Conservation (phyloP, 2,888 invertebrate genomes). For the Helicoverpa assulta region DNA sequence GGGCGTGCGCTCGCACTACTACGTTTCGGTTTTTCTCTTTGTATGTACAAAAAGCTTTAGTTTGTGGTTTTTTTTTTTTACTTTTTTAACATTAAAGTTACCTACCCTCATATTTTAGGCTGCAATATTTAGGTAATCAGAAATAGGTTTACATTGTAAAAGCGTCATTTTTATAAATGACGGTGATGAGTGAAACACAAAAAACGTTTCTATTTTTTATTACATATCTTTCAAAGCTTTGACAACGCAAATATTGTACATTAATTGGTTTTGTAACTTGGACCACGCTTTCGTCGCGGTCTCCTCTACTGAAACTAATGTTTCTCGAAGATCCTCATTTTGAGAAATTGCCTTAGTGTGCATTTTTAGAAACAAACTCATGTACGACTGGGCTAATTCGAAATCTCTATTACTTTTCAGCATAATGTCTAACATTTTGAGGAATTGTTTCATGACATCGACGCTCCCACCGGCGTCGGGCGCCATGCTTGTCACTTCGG, state of each 20-base stretch:
- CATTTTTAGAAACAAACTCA: conserved; percentile 96
- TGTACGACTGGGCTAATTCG: conserved; percentile 97
- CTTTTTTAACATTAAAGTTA: conserved; percentile 38
- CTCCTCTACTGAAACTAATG: conserved; percentile 90
- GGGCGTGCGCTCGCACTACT: conserved; percentile 62
- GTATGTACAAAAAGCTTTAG: conserved; percentile 59
- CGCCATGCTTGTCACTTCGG: conserved; percentile 95
- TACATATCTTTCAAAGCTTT: conserved; percentile 93
- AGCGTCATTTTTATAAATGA: not conserved
- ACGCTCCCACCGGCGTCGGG: conserved; percentile 93
- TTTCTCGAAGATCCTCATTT: conserved; percentile 87
- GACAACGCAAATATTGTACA: conserved; percentile 94
- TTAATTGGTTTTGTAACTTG: conserved; percentile 92
- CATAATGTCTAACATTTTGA: conserved; percentile 93
- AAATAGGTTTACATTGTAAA: conserved; percentile 17
- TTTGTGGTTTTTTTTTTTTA: conserved; percentile 55
- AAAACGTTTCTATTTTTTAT: conserved; percentile 57
- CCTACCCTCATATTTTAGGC: conserved; percentile 42
- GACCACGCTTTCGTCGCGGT: conserved; percentile 92
- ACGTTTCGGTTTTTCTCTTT: conserved; percentile 66
- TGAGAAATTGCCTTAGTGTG: conserved; percentile 92
- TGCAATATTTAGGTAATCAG: conserved; percentile 22
- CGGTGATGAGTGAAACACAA: conserved; percentile 3
- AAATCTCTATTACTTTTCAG: conserved; percentile 95
- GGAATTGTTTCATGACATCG: conserved; percentile 93